Percentiles rank a stretch among this genome's conserved stretches.
Evolutionary conservation across 1,140 invertebrate genomes (phyloP).

Genomic region (Sminthurides bifidus): DNA sequence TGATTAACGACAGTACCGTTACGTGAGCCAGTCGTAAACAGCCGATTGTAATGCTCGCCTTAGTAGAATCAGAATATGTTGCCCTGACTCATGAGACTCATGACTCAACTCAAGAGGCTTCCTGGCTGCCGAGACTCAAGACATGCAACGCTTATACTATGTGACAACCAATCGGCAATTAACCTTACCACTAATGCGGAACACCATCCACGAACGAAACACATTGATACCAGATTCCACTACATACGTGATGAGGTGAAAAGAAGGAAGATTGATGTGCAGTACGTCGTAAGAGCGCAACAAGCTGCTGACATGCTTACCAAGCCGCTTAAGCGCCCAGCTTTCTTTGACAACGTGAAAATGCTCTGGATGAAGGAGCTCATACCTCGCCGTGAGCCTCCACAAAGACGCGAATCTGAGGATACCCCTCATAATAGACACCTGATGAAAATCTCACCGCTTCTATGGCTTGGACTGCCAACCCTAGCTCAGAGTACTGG

Average conservation of each 20-base stretch:
- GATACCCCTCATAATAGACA: too few relatives aligned
- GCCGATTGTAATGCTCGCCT: slow-evolving; percentile 38
- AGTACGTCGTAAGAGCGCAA: not conserved
- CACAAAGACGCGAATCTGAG: too few relatives aligned
- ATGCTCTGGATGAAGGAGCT: too few relatives aligned
- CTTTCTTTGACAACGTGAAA: too few relatives aligned
- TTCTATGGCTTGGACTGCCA: too few relatives aligned
- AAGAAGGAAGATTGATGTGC: not conserved
- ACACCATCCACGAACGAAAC: slow-evolving; percentile 31
- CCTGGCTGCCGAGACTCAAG: slow-evolving; percentile 9
- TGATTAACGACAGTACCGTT: slow-evolving; percentile 35
- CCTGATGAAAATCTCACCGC: too few relatives aligned
- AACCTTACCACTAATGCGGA: slow-evolving; percentile 29
- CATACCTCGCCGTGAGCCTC: too few relatives aligned
- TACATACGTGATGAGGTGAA: slow-evolving; percentile 32
- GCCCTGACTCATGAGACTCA: slow-evolving; percentile 35
- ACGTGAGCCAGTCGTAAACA: slow-evolving; percentile 43
- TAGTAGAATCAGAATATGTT: slow-evolving; percentile 40
- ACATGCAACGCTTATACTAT: not conserved
- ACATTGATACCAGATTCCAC: slow-evolving; percentile 33
- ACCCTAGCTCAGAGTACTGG: too few relatives aligned
- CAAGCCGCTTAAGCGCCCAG: not conserved
- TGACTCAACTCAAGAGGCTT: slow-evolving; percentile 36
- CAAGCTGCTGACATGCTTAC: not conserved
- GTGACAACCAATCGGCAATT: slow-evolving; percentile 33